Evolutionary conservation across 2,797 vertebrate species (phyloP), one percentile per base, ranked within the genome.

Genomic region (Anguilla megastoma): DNA sequence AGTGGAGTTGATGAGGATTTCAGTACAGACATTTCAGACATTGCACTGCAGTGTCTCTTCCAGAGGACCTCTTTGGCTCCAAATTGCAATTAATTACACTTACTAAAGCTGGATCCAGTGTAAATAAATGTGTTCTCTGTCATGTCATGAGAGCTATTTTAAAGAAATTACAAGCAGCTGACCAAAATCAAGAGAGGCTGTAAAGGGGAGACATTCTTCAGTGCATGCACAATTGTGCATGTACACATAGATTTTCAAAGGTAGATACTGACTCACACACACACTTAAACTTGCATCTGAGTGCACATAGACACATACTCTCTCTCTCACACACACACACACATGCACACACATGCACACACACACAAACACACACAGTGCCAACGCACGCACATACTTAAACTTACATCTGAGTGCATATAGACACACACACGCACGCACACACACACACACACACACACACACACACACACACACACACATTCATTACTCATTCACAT

Each of bases 111-210:
- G 79, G 85, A 30, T 60, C 54, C 83, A 90, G 79, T 86, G 18
- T 33, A 86, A 82, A 82, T 52, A 63, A 50, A 60, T 90, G 69
- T 89, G 10, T 56, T 52, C 27, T 86, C 33, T 33, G 86, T 85
- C 45, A 27, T 85, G 41, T 89, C 69, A 86, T 89, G 85, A 88
- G 54, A 74, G 56, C 58, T 30, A 48, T 84, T 69, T 36, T 9
- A 84, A 66, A 48, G 84, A 86, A 90, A 91, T 87, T 52, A 85
- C 12, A 86, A 45, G 16, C 86, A 86, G 69, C 41, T 74, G 50
- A 63, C 76, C 54, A 54, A 56, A 82, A 85, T 84, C 90, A 50
- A 71, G 33, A 24, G 86, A 60, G 18, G 83, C 36, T 48, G 84
- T 52, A 45, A 18, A 21, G 0, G 5, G 45, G 27, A 33, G 21